Percentiles rank a stretch among this genome's conserved stretches.
Evolutionary conservation across 2,888 invertebrate genomes (phyloP).

Genomic region (Drosophila limbata): DNA sequence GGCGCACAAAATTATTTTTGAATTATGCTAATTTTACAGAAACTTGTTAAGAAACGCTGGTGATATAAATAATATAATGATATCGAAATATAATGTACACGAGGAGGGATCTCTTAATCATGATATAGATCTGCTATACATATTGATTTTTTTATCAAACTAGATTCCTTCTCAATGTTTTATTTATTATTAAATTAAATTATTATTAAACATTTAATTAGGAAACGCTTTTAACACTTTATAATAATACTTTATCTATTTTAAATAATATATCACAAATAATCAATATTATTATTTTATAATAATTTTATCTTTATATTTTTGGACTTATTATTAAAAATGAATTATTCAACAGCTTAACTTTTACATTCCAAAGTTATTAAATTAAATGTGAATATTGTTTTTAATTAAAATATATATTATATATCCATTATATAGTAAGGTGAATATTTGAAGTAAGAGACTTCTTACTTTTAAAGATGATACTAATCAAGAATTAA

Average conservation of each 20-base stretch:
- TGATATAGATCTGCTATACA: background rate
- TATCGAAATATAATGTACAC: background rate
- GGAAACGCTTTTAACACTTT: background rate
- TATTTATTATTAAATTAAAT: too few species aligned
- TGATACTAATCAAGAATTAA: too few species aligned
- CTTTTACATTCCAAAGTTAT: background rate
- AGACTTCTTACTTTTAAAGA: too few species aligned
- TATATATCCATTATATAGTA: too few species aligned
- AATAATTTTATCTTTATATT: too few species aligned
- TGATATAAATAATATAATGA: constrained; percentile 19
- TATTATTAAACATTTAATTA: background rate
- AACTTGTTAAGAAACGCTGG: constrained; percentile 34
- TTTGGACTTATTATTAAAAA: too few species aligned
- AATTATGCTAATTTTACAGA: constrained; percentile 63
- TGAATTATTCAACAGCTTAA: too few species aligned
- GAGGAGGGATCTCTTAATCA: constrained; percentile 10
- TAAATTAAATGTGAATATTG: background rate
- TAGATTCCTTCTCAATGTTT: background rate
- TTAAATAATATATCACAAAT: too few species aligned
- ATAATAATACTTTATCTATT: too few species aligned
- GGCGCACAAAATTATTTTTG: constrained; percentile 43
- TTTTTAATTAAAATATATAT: too few species aligned
- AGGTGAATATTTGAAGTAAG: too few species aligned
- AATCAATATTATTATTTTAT: too few species aligned
- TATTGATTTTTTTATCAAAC: background rate